These are phyloP conservation scores for Polypedilum vanderplanki DNA, from an alignment of 1,140 invertebrate species.

Conservation along the genomic window DNA sequence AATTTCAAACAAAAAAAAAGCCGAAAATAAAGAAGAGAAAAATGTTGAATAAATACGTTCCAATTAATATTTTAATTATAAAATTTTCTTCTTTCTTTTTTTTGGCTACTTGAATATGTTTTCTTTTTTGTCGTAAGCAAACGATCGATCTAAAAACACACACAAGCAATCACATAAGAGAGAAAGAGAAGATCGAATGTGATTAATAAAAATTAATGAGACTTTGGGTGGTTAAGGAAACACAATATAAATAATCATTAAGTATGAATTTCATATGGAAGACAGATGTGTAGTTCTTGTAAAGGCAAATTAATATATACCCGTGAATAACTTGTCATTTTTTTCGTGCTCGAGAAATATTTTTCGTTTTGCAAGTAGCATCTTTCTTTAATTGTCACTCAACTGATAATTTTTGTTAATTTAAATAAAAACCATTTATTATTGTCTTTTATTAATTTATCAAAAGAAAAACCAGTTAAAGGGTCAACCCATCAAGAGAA, in stretches of 20 bases:
- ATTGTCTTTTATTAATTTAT: conserved; percentile 4
- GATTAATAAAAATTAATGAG: conserved; percentile 26
- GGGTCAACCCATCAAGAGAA: not conserved
- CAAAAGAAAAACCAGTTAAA: not conserved
- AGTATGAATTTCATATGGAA: not conserved
- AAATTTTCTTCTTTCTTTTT: not conserved
- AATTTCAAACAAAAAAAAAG: not conserved
- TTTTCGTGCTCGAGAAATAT: too few relatives aligned
- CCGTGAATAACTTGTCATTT: conserved; percentile 3
- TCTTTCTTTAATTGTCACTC: not conserved
- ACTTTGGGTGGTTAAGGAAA: conserved; percentile 12
- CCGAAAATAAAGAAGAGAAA: not conserved
- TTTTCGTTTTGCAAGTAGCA: too few relatives aligned
- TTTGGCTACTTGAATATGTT: not conserved
- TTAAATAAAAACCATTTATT: not conserved
- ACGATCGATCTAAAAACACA: not conserved
- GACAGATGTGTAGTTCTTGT: not conserved
- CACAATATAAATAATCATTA: conserved; percentile 24
- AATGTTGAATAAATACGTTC: not conserved
- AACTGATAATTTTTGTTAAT: conserved; percentile 6
- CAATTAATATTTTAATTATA: conserved; percentile 28
- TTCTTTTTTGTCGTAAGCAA: too few relatives aligned
- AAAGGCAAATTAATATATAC: conserved; percentile 5
- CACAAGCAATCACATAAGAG: not conserved
- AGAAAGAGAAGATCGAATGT: not conserved